Evolutionary conservation across 2,113 vertebrate genomes (phyloP), one percentile per base, ranked within the genome.

Genomic region (Sylvia atricapilla): DNA sequence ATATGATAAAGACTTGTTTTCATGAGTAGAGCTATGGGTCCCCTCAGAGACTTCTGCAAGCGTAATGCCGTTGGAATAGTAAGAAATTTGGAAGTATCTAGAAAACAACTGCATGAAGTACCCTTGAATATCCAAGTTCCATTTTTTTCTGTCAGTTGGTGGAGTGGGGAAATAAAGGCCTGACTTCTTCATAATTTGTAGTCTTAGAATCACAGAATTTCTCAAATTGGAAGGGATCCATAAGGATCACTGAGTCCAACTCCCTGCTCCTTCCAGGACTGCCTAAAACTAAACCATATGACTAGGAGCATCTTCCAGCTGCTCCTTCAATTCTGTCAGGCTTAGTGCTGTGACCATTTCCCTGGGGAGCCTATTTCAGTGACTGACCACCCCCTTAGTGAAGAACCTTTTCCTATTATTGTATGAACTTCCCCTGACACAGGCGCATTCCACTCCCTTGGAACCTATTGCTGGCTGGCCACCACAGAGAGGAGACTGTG

Each of bases 271-370:
- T 77, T 1, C 1, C 19, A 37, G 44, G 24, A 53, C 33, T 58
- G 60, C 46, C 55, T 81, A 89, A 91, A 96, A 84, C 58, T 37
- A 68, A 94, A 91, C 44, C 47, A 76, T 37, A 83, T 27, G 63
- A 77, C 76, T 47, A 44, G 33, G 14, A 58, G 17, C 1, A 1
- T 62, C 0, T 0, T 75, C 22, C 72, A 91, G 39, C 60, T 1
- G 3, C 31, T 59, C 22, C 52, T 30, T 55, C 44, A 73, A 10
- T 44, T 75, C 43, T 60, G 23, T 43, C 47, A 75, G 49, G 33
- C 16, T 87, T 59, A 28, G n/a, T 78, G 52, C 43, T 11, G 0
- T 33, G 52, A 79, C 25, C 19, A 27, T 16, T 49, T 62, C 53
- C 27, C 27, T 23, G 11, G 17, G 52, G 12, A 79, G 23, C 30